A percentile compares a stretch with the other conserved stretches of the same genome.
These are phyloP conservation scores for Zaprionus obscuricornis DNA, from an alignment of 2,888 invertebrate genomes.

Conservation along the genomic window DNA sequence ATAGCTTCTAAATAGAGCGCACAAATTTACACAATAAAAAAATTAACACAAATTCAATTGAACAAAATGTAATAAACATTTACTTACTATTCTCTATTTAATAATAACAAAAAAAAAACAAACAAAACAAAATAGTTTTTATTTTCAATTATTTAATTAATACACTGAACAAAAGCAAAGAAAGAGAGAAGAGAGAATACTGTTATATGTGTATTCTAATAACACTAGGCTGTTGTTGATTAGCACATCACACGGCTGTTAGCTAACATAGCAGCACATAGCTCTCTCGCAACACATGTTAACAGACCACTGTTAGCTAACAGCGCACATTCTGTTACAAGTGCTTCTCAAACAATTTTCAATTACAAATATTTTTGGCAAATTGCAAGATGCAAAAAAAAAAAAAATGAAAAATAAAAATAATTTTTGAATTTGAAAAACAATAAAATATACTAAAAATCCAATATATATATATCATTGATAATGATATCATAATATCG, in stretches of 20 bases:
- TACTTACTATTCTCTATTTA: conserved; percentile 19
- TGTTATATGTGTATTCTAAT: conserved; percentile 21
- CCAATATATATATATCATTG: conserved; percentile 21
- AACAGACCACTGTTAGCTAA: conserved; percentile 40
- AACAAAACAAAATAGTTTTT: no score
- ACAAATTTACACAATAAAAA: conserved; percentile 6
- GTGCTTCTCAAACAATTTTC: conserved; percentile 11
- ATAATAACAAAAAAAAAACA: no score
- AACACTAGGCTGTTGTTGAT: conserved; percentile 35
- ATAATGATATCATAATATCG: conserved; percentile 23
- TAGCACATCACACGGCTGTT: conserved; percentile 40
- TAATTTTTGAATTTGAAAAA: no score
- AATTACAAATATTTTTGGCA: conserved; percentile 1
- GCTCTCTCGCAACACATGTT: conserved; percentile 50
- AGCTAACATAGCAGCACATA: conserved; percentile 33
- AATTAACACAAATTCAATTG: conserved; percentile 12
- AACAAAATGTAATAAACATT: conserved; percentile 24
- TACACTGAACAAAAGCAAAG: no score
- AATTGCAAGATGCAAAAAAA: not conserved
- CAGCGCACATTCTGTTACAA: conserved; percentile 17
- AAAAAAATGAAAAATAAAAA: no score
- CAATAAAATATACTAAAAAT: conserved; percentile 30
- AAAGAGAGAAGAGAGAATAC: no score
- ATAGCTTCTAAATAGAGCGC: conserved; percentile 62
- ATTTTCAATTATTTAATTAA: no score